These are phyloP conservation scores for Wiebesia pumilae DNA, from an alignment of 1,140 invertebrate genomes.

Conservation along the genomic window DNA sequence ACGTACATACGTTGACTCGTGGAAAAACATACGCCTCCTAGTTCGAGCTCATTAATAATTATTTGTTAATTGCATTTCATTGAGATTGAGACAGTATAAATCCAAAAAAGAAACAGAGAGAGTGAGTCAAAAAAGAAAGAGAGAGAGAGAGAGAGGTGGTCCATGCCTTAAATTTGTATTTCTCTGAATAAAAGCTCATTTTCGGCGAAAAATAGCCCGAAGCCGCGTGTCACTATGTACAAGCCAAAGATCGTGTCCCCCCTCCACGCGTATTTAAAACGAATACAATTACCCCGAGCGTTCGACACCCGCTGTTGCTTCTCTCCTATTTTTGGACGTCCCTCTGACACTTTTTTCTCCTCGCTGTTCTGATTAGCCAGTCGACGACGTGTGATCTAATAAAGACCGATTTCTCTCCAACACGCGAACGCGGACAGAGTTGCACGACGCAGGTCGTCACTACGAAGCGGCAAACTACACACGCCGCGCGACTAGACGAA, in stretches of 20 bases:
- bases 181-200: conserved; percentile 42
- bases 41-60: conserved; percentile 38
- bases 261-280: background rate
- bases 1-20: background rate
- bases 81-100: background rate
- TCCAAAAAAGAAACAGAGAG: background rate
- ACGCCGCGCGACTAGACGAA: background rate
- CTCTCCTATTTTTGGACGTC: conserved; percentile 56
- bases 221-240: no score
- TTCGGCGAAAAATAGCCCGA: conserved; percentile 40
- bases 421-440: background rate
- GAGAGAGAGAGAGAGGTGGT: background rate
- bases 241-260: background rate
- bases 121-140: no score
- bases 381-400: conserved; percentile 38
- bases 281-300: conserved; percentile 39
- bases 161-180: background rate
- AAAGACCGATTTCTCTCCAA: background rate
- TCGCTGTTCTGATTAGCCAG: conserved; percentile 33
- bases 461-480: no score
- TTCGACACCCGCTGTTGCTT: background rate
- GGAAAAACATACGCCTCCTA: background rate
- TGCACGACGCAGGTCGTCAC: background rate
- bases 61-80: conserved; percentile 35
- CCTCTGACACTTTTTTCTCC: conserved; percentile 21